Evolutionary conservation across 2,888 invertebrate genomes (phyloP).

Genomic region (Iselma pallidipennis): DNA sequence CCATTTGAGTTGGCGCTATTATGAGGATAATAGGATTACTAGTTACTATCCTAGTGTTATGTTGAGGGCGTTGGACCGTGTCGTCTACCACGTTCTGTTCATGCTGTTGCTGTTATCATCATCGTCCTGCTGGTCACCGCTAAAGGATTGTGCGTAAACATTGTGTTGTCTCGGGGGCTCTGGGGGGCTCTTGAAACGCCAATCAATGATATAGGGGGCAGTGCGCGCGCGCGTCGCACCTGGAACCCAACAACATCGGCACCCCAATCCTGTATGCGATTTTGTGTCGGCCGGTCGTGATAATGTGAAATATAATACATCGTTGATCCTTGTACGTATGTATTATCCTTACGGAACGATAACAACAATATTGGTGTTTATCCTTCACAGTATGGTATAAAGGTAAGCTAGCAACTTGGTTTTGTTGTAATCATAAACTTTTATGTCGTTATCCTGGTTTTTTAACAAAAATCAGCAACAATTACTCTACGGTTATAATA

Average conservation of each 20-base stretch:
- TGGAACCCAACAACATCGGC: conserved; percentile 36
- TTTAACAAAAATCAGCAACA: background rate
- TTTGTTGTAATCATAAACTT: too few relatives aligned
- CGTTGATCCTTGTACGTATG: conserved; percentile 23
- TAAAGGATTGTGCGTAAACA: conserved; percentile 39
- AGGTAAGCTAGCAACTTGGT: conserved; percentile 30
- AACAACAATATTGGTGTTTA: conserved; percentile 15
- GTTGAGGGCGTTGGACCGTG: background rate
- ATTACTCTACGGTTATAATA: too few relatives aligned
- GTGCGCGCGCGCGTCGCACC: conserved; percentile 52
- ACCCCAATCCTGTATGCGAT: conserved; percentile 37
- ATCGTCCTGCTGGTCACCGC: background rate
- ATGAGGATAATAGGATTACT: too few relatives aligned
- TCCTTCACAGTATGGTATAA: conserved; percentile 33
- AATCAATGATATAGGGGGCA: conserved; percentile 49
- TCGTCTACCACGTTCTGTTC: background rate
- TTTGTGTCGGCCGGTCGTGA: conserved; percentile 25
- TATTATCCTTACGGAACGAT: conserved; percentile 4
- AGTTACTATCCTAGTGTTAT: too few relatives aligned
- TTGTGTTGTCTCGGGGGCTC: conserved; percentile 37
- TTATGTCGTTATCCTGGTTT: background rate
- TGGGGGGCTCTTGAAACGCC: conserved; percentile 43
- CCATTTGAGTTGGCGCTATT: too few relatives aligned
- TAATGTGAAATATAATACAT: conserved; percentile 28
- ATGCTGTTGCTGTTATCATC: conserved; percentile 2